phyloP scores from a whole-genome alignment of 2,797 vertebrate species.

The Heliangelus exortis region DNA sequence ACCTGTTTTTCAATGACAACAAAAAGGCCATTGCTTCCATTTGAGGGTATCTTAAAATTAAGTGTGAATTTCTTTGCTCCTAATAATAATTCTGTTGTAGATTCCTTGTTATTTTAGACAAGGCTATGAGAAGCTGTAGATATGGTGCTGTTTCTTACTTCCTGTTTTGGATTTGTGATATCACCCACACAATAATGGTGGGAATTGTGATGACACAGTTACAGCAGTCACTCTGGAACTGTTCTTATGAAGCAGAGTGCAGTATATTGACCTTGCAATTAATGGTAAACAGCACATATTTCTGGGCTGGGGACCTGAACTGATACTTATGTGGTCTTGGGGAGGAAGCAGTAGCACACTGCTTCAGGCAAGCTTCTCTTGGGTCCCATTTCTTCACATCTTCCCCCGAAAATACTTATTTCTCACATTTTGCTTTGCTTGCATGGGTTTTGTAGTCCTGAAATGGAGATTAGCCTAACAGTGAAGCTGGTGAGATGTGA shows the following conservation, averaged over 20 bases:
- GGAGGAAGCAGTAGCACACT: background rate
- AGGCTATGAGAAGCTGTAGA: background rate
- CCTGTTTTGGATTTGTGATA: background rate
- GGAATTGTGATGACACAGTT: background rate
- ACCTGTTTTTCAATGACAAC: background rate
- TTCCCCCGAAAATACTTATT: background rate
- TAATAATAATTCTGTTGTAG: background rate
- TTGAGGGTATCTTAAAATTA: background rate
- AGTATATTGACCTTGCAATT: background rate
- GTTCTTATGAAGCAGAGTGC: background rate
- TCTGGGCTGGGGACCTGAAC: background rate
- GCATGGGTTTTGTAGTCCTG: background rate
- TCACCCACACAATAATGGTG: fast-evolving
- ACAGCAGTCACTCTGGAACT: background rate
- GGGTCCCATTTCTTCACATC: background rate
- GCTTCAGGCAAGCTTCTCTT: background rate
- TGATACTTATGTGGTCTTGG: background rate
- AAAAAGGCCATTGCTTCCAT: background rate
- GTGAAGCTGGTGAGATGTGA: background rate
- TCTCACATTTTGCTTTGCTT: background rate
- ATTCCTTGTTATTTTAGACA: background rate
- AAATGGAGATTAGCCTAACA: background rate
- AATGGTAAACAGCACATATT: fast-evolving
- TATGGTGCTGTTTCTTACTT: background rate
- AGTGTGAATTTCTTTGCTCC: background rate